Evolutionary conservation across 2,888 invertebrate genomes (phyloP), one percentile per base, ranked within the genome.

Genomic region (Ochropacha duplaris): DNA sequence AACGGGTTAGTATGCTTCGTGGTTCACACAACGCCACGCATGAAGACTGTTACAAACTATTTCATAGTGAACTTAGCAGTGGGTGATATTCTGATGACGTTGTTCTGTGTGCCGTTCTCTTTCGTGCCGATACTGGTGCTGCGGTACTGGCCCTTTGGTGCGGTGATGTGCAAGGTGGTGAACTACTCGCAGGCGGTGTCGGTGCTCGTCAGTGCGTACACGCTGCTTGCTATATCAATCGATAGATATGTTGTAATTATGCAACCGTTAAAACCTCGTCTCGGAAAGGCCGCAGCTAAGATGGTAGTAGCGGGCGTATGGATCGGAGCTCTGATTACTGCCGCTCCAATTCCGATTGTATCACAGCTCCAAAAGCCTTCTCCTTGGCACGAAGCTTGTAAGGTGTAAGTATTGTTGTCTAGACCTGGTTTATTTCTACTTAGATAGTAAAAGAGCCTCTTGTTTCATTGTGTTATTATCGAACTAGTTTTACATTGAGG

Each of bases 21-120:
- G 24, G 97, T 98, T 0, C 93, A 96, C 66, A 95, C 95, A 4
- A 96, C 96, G n/a, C 96, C 97, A 0, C 94, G 97, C 39, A 98
- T 98, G 98, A 94, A 96, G 74, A 98, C 98, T 0, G 97, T 98
- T 3, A 98, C 98, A 49, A 98, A 98, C 85, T 97, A 95, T 86
- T 98, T 98, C 84, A 97, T 98, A 78, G 96, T 97, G 79, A 97
- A 97, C 84, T 91, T 98, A 66, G 98, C 98, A 0, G 93, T 98
- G 44, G 97, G 98, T 44, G 98, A 98, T 82, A 95, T 98, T 60
- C 88, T 98, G 58, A 97, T 98, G 96, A 96, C 98, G 0, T 79
- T 97, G 24, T 96, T 98, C 75, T 98, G 98, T 86, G 96, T 98
- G 65, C 98, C 98, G 2, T 98, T 98, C 78, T 96, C 97, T 1